phyloP scores from a whole-genome alignment of 1,140 invertebrate genomes.

The Lutraria rhynchaena region DNA sequence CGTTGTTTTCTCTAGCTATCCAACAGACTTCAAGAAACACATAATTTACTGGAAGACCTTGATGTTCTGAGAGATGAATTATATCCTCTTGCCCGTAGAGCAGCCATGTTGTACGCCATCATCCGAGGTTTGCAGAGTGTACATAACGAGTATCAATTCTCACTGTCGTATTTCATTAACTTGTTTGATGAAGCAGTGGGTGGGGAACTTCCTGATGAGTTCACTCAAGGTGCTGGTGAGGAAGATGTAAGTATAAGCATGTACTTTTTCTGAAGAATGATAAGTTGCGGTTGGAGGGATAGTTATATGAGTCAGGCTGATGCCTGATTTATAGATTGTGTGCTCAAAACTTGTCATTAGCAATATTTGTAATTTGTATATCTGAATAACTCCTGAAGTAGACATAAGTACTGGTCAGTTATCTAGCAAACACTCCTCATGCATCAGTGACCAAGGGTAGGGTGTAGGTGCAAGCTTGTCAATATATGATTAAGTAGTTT shows the following conservation, averaged over 20 bases:
- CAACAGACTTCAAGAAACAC: conserved; percentile 68
- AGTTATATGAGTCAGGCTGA: too few relatives aligned
- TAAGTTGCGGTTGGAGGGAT: too few relatives aligned
- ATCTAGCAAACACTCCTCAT: too few relatives aligned
- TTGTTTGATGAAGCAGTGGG: conserved; percentile 80
- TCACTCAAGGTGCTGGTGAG: conserved; percentile 58
- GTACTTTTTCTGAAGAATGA: too few relatives aligned
- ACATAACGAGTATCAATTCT: conserved; percentile 79
- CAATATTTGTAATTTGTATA: too few relatives aligned
- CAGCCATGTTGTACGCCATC: conserved; percentile 77
- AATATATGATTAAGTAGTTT: too few relatives aligned
- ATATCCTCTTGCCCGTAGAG: conserved; percentile 78
- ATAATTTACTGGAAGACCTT: conserved; percentile 73
- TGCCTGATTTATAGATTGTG: too few relatives aligned
- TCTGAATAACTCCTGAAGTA: too few relatives aligned
- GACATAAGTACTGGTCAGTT: too few relatives aligned
- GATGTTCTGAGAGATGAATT: conserved; percentile 78
- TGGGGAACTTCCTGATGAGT: conserved; percentile 71
- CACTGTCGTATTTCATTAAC: conserved; percentile 75
- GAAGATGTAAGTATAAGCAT: conserved; percentile 68
- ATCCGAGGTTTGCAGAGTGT: conserved; percentile 73
- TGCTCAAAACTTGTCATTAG: too few relatives aligned
- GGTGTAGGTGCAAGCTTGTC: too few relatives aligned
- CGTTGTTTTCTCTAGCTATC: conserved; percentile 70
- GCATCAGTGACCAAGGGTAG: too few relatives aligned